phyloP scores from a whole-genome alignment of 2,888 invertebrate species.

The Eilema caniola region DNA sequence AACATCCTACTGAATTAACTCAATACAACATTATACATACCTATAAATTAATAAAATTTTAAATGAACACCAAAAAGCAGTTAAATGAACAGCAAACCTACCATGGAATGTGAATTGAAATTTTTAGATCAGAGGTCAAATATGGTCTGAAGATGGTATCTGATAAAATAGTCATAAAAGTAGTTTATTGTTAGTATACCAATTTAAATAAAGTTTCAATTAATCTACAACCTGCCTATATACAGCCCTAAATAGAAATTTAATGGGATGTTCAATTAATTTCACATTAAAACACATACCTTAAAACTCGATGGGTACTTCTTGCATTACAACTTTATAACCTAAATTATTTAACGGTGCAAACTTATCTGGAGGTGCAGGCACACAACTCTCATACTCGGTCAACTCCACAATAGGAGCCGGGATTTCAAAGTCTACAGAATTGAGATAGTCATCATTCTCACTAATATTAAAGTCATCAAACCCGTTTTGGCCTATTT shows the following conservation, averaged over 20 bases:
- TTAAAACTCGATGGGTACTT: conserved; percentile 80
- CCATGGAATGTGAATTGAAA: no score
- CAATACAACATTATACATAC: neutral
- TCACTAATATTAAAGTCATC: conserved; percentile 64
- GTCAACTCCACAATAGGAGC: conserved; percentile 71
- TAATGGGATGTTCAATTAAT: neutral
- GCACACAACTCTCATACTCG: conserved; percentile 56
- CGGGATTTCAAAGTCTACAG: conserved; percentile 76
- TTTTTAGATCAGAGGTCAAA: no score
- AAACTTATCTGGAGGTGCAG: conserved; percentile 28
- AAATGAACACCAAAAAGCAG: no score
- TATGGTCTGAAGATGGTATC: no score
- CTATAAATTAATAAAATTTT: neutral
- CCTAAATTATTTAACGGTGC: conserved; percentile 57
- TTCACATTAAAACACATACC: neutral
- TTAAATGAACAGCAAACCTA: no score
- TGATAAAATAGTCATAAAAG: no score
- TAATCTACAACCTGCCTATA: neutral
- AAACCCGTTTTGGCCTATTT: conserved; percentile 54
- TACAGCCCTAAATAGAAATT: neutral
- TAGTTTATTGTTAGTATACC: no score
- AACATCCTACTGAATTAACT: conserved; percentile 2
- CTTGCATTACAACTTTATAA: conserved; percentile 73
- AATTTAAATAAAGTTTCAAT: no score
- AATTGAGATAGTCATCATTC: conserved; percentile 65